Evolutionary conservation across 2,113 vertebrate species (phyloP).

Genomic region (Ovis aries): DNA sequence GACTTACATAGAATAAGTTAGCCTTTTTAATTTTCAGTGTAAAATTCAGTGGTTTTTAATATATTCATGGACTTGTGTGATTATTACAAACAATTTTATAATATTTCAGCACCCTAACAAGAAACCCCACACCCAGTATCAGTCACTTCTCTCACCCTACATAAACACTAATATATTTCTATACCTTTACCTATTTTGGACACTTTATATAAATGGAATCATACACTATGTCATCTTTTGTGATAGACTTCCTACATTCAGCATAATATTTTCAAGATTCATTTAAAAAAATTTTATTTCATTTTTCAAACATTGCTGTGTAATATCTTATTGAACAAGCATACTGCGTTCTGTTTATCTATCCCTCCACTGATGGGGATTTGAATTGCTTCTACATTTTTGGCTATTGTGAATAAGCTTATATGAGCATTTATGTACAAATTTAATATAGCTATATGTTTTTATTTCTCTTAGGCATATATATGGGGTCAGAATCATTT

Average conservation of each 20-base stretch:
- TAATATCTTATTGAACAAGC: neutral
- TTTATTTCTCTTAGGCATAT: neutral
- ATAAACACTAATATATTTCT: neutral
- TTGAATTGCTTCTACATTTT: neutral
- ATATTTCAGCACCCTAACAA: neutral
- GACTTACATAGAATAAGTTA: neutral
- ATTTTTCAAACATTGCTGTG: neutral
- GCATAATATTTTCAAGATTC: neutral
- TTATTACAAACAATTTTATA: neutral
- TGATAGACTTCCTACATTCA: neutral
- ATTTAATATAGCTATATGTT: neutral
- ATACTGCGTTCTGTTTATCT: neutral
- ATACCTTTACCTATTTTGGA: neutral
- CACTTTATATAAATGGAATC: neutral
- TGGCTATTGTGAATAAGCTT: neutral
- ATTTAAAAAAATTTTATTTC: accelerated
- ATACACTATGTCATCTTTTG: neutral
- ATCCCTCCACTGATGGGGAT: neutral
- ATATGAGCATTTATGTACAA: neutral
- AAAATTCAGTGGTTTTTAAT: neutral
- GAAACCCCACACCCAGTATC: accelerated
- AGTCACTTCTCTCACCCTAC: neutral
- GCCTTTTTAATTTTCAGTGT: neutral
- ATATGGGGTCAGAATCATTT: neutral
- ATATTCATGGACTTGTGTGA: neutral